Base-by-base conservation (phyloP, 2,888 invertebrate genomes). In the Drosophila robusta region DNA sequence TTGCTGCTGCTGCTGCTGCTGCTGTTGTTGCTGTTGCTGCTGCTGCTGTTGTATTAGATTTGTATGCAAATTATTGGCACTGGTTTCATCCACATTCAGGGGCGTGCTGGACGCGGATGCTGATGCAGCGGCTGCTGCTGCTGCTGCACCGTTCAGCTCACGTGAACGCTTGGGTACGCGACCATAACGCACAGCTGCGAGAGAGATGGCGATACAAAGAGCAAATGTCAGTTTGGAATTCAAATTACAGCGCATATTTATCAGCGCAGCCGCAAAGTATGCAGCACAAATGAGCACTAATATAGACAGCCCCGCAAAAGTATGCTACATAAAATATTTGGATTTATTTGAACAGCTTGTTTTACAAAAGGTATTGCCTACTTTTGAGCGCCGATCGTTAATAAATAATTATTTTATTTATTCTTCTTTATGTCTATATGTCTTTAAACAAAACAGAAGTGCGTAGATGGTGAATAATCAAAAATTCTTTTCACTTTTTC, bases 111-210 rank as follows among this genome's bases (percentile, higher is more conserved):
- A 55, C 46, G 75, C 60, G 42, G 81, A 70, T 32, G 73, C 80
- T 68, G 75, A 34, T 50, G 68, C 70, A 36, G 65, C 58, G 44
- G 57, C 62, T 46, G 72, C 72, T 51, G 64, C 60, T 65, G 65
- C 58, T 89, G 84, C 81, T 83, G 90, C 82, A 55, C 92, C 92
- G 90, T 94, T 95, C 76, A 95, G 94, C 92, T 98, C 98, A 84
- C 98, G 95, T 67, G 97, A 95, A 87, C 98, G 94, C 93, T 98
- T 99, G 75, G 99, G 98, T 85, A 98, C 98, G 78, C 98, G 95
- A 80, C 99, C 98, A 94, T 99, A 99, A 91, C 98, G 94, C 76
- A 98, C 98, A 91, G 98, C 98, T 98, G 93, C 45, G 78, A 36
- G 12, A 29, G 1, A 57, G n/a, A 68, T 16, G 34, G 7, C 34